phyloP scores from a whole-genome alignment of 1,140 invertebrate genomes.

The Hormaphis cornu region DNA sequence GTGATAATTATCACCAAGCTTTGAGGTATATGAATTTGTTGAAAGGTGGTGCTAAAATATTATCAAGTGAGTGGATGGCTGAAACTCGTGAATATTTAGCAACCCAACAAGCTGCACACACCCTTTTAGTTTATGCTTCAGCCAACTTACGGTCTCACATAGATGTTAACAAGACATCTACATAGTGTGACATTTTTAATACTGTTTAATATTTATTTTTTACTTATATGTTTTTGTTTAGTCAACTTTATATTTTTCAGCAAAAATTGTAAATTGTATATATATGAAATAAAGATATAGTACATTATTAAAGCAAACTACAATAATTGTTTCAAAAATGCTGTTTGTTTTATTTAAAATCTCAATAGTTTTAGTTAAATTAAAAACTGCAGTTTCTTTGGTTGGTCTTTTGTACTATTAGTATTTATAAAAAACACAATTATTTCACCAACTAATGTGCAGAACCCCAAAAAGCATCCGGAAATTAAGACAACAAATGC shows the following conservation, averaged over 20 bases:
- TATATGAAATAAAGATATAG: background rate
- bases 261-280: background rate
- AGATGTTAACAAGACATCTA: background rate
- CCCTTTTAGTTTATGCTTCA: constrained; percentile 72
- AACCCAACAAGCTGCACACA: constrained; percentile 76
- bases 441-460: constrained; percentile 16
- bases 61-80: constrained; percentile 77
- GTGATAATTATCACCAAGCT: constrained; percentile 71
- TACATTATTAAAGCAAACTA: background rate
- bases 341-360: background rate
- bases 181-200: background rate
- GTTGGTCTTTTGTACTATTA: background rate
- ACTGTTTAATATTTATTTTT: background rate
- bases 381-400: background rate
- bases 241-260: background rate
- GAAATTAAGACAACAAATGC: constrained; percentile 29
- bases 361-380: background rate
- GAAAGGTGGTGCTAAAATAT: constrained; percentile 66
- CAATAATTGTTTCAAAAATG: background rate
- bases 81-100: constrained; percentile 76
- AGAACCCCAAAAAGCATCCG: constrained; percentile 1
- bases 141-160: background rate
- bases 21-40: constrained; percentile 84
- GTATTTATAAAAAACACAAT: background rate
- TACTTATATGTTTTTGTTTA: background rate